These are phyloP conservation scores for Clitarchus hookeri DNA, from an alignment of 2,888 invertebrate species.

Conservation along the genomic window DNA sequence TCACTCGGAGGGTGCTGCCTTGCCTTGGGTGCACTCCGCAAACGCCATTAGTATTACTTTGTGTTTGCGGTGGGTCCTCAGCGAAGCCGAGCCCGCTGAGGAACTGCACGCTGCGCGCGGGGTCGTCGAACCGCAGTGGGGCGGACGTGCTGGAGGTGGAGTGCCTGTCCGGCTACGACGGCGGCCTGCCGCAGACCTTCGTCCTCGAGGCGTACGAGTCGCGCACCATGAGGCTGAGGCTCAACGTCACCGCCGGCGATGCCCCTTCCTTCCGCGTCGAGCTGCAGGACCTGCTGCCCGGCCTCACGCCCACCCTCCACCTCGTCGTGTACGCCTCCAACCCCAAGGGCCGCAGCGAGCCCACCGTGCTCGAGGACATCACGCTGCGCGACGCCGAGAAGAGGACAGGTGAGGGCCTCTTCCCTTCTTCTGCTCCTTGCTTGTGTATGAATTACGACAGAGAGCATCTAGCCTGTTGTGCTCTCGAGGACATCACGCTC, in stretches of 20 bases:
- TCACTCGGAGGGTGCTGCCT: too few relatives aligned
- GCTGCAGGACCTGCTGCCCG: conserved; percentile 65
- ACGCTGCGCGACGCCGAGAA: conserved; percentile 81
- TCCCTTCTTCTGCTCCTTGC: background rate
- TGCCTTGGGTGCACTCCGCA: too few relatives aligned
- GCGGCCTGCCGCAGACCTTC: conserved; percentile 85
- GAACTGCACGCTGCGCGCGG: conserved; percentile 81
- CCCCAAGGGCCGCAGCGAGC: conserved; percentile 83
- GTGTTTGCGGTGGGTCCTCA: conserved; percentile 48
- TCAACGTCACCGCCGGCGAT: conserved; percentile 66
- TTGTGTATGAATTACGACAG: background rate
- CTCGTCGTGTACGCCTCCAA: conserved; percentile 82
- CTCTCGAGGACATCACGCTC: background rate
- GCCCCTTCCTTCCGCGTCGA: conserved; percentile 56
- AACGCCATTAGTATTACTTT: too few relatives aligned
- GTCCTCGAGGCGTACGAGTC: conserved; percentile 80
- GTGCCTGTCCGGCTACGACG: conserved; percentile 87
- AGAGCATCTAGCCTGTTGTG: background rate
- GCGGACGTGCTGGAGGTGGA: conserved; percentile 70
- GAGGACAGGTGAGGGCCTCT: conserved; percentile 63
- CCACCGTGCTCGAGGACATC: conserved; percentile 80
- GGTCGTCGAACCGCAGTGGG: conserved; percentile 55
- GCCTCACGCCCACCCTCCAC: conserved; percentile 67
- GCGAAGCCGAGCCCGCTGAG: conserved; percentile 81
- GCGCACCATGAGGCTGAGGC: conserved; percentile 69